Conservation (phyloP, 37 sponge, comb jelly and placozoan species). For the Diacarnus erythraeanus region DNA sequence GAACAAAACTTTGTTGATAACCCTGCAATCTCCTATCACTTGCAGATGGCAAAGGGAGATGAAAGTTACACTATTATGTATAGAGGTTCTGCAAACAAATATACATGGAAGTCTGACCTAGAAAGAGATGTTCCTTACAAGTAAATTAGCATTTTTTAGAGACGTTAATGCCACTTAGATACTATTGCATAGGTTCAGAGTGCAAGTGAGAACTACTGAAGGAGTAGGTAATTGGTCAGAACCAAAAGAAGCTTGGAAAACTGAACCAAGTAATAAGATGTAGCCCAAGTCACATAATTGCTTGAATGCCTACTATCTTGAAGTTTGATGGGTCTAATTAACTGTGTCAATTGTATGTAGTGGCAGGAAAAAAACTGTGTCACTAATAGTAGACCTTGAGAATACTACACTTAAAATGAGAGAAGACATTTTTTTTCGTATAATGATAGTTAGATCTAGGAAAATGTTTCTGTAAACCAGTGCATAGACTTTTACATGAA, state of each 20-base stretch:
- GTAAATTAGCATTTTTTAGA: neutral
- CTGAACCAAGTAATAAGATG: conserved; percentile 52
- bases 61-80: conserved; percentile 11
- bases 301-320: neutral
- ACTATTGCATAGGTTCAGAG: conserved; percentile 26
- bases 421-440: too few species aligned
- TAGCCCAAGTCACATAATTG: neutral
- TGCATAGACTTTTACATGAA: too few species aligned
- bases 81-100: conserved; percentile 46
- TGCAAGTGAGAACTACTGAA: conserved; percentile 46
- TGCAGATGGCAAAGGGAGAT: conserved; percentile 20
- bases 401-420: too few species aligned
- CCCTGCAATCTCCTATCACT: conserved; percentile 35
- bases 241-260: conserved; percentile 22
- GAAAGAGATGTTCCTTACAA: neutral
- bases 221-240: conserved; percentile 42
- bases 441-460: too few species aligned
- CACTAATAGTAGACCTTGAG: too few species aligned
- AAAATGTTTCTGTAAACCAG: too few species aligned
- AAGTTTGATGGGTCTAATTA: too few species aligned
- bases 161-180: neutral
- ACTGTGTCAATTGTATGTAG: too few species aligned
- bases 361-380: too few species aligned
- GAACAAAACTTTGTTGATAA: conserved; percentile 43
- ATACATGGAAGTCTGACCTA: conserved; percentile 37